Evolutionary conservation across 2,797 vertebrate species (phyloP).

Genomic region (Alauda arvensis): DNA sequence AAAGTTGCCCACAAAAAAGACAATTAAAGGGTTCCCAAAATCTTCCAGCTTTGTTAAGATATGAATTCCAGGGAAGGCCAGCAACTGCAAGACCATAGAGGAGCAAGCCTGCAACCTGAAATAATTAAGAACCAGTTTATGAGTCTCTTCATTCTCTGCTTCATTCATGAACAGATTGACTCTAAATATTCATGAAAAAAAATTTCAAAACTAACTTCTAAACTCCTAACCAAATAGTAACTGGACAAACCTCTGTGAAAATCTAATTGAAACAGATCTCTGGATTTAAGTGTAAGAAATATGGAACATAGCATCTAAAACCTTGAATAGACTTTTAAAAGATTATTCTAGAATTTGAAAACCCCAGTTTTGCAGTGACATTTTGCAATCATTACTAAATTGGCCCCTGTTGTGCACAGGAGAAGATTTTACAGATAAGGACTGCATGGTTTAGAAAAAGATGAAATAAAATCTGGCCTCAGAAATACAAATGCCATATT

Average conservation of each 20-base stretch:
- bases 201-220: constrained; percentile 45
- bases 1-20: background rate
- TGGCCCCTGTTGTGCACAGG: background rate
- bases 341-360: background rate
- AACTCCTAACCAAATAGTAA: background rate
- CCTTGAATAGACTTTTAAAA: background rate
- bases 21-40: background rate
- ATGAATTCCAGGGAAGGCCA: background rate
- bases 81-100: background rate
- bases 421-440: background rate
- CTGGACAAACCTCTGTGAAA: background rate
- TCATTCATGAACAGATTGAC: constrained; percentile 57
- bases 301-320: background rate
- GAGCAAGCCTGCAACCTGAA: constrained; percentile 37
- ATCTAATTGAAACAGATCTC: background rate
- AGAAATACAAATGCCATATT: background rate
- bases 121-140: constrained; percentile 21
- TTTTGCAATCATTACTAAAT: background rate
- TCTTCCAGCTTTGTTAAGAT: background rate
- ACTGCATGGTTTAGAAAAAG: background rate
- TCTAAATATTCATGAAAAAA: constrained; percentile 54
- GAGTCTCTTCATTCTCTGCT: constrained; percentile 19
- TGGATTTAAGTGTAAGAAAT: background rate
- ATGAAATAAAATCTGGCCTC: background rate
- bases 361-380: background rate